Base-by-base conservation (phyloP, 2,797 vertebrate species). In the Leptodactylus fallax region DNA sequence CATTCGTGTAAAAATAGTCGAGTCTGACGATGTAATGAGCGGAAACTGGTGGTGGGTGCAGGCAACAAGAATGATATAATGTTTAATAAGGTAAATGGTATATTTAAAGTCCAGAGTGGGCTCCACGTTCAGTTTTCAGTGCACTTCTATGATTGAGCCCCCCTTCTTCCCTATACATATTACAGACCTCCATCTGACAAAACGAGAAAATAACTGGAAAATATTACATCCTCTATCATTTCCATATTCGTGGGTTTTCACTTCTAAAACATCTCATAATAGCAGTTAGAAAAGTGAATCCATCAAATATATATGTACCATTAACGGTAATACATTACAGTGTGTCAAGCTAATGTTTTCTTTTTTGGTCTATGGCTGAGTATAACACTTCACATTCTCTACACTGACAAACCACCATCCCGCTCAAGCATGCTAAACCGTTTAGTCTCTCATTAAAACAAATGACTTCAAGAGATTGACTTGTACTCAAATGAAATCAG, bases 391-490 rank as follows among this genome's bases (percentile, higher is more conserved):
- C 17, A 45, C 6, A 53, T 53, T 78, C 25, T n/a, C 72, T 25
- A 49, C 55, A 21, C 19, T 81, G 80, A 81, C 85, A 81, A 71
- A 65, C 80, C 61, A 2, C 80, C 17, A 17, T 2, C 13, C 77
- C 16, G 23, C 49, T 76, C 23, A 25, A 53, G 23, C 58, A 11
- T 56, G 47, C 47, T 77, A 77, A 87, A 87, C 23, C 56, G 27
- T 72, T 87, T 76, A 76, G 45, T 47, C 65, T 55, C 65, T 80
- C 85, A 47, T 81, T 81, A 87, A 72, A 87, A 53, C n/a, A 27
- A 87, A 77, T 61, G 47, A 87, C 79, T 82, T 82, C 53, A 61
- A 77, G 79, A 55, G 80, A 83, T 77, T 81, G 85, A 47, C 85
- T 71, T 78, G 71, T 77, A 36, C 80, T 36, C 79, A 82, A 65